Percentiles rank a stretch among this genome's conserved stretches.
These are phyloP conservation scores for Vannuccia rotundouncinata DNA, from an alignment of 2,888 invertebrate species.

Conservation along the genomic window DNA sequence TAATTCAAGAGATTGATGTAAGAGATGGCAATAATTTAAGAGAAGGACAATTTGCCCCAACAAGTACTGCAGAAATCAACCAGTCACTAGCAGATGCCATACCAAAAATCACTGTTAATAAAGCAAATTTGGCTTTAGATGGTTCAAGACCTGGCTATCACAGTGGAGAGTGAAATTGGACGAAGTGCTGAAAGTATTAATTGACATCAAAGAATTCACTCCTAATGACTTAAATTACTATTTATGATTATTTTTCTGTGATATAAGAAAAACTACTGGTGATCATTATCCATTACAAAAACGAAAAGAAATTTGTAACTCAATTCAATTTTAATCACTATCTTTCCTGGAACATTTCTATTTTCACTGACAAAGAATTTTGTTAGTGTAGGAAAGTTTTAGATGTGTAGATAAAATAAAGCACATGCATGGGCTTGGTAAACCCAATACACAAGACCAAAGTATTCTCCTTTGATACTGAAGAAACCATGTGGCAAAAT, in stretches of 20 bases:
- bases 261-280: neutral
- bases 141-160: too few relatives aligned
- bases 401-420: neutral
- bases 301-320: neutral
- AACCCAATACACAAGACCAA: neutral
- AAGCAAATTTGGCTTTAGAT: too few relatives aligned
- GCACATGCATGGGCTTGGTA: neutral
- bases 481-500: neutral
- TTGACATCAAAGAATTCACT: neutral
- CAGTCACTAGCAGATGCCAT: too few relatives aligned
- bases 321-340: neutral
- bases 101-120: too few relatives aligned
- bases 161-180: too few relatives aligned
- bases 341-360: neutral
- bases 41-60: too few relatives aligned
- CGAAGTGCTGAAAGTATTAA: neutral
- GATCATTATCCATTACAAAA: neutral
- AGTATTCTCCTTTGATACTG: neutral
- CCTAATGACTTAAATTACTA: neutral
- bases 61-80: too few relatives aligned
- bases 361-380: neutral
- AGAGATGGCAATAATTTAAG: too few relatives aligned
- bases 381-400: neutral
- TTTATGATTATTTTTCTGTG: neutral
- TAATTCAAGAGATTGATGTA: too few relatives aligned